Conservation (phyloP, 2,113 vertebrate genomes). For the Chaenocephalus aceratus region DNA sequence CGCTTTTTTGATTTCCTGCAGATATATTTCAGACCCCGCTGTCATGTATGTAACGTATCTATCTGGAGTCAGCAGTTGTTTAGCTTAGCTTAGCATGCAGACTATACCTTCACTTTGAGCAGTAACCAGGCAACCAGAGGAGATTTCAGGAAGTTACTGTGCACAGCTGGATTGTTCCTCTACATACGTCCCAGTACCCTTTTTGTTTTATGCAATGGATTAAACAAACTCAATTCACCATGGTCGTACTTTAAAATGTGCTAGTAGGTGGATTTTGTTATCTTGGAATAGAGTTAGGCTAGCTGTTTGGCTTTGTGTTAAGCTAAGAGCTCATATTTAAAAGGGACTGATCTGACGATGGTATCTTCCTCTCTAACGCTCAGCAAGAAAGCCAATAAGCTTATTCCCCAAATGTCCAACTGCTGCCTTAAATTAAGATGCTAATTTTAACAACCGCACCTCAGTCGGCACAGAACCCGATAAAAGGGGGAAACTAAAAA, state of each 20-base stretch:
- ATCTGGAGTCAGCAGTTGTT: background rate
- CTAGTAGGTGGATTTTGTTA: background rate
- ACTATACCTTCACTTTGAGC: background rate
- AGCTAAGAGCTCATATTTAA: background rate
- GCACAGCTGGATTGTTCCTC: background rate
- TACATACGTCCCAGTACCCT: background rate
- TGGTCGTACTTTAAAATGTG: no score
- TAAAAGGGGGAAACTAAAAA: background rate
- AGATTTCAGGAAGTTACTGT: background rate
- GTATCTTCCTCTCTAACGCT: background rate
- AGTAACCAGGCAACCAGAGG: background rate
- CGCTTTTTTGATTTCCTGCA: background rate
- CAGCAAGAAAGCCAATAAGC: background rate
- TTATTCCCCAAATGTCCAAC: background rate
- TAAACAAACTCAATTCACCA: background rate
- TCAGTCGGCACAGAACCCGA: background rate
- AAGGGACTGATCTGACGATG: no score
- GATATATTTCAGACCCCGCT: background rate
- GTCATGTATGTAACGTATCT: background rate
- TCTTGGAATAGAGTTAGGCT: background rate
- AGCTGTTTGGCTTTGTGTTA: background rate
- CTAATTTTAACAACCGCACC: background rate
- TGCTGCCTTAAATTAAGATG: background rate
- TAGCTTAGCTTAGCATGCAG: constrained; percentile 9
- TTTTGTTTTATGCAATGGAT: background rate